These are phyloP conservation scores for Carcinoscorpius rotundicauda DNA, from an alignment of 1,140 invertebrate species.

Conservation along the genomic window DNA sequence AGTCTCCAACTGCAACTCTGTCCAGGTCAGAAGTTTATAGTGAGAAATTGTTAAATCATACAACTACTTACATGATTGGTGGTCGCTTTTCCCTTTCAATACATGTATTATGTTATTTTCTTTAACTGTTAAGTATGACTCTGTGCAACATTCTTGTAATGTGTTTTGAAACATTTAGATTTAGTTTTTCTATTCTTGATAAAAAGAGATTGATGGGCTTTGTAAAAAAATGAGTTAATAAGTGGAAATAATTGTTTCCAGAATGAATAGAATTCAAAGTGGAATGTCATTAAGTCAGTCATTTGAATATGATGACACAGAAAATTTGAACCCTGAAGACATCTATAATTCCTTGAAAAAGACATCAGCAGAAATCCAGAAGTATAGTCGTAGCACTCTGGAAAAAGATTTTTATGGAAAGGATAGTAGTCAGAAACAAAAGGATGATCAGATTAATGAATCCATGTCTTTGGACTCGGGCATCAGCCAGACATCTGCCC, in stretches of 20 bases:
- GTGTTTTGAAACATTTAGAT: too few species aligned
- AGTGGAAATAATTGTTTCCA: slow-evolving; percentile 1
- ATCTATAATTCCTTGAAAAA: slow-evolving; percentile 65
- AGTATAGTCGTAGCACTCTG: slow-evolving; percentile 50
- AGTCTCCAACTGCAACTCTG: neutral
- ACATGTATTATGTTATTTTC: slow-evolving; percentile 31
- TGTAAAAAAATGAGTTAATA: neutral
- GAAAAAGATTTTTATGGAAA: slow-evolving; percentile 3
- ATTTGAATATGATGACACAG: slow-evolving; percentile 41
- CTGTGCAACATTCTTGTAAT: too few species aligned
- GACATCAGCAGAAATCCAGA: slow-evolving; percentile 87
- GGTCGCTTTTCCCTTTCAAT: slow-evolving; percentile 4
- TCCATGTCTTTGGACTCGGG: slow-evolving; percentile 78
- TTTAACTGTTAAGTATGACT: too few species aligned
- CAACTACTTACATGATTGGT: too few species aligned
- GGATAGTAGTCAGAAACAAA: slow-evolving; percentile 35
- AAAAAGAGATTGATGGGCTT: neutral
- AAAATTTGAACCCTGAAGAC: slow-evolving; percentile 69
- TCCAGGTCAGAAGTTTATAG: too few species aligned
- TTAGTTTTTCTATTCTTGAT: neutral
- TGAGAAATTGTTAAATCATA: too few species aligned
- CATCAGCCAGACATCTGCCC: slow-evolving; percentile 55
- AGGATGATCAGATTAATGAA: slow-evolving; percentile 41
- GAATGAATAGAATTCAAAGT: slow-evolving; percentile 13
- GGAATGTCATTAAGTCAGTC: slow-evolving; percentile 15